A percentile compares a stretch with the other conserved stretches of the same genome.
These are phyloP conservation scores for Periplaneta americana DNA, from an alignment of 1,140 invertebrate genomes.

Conservation along the genomic window DNA sequence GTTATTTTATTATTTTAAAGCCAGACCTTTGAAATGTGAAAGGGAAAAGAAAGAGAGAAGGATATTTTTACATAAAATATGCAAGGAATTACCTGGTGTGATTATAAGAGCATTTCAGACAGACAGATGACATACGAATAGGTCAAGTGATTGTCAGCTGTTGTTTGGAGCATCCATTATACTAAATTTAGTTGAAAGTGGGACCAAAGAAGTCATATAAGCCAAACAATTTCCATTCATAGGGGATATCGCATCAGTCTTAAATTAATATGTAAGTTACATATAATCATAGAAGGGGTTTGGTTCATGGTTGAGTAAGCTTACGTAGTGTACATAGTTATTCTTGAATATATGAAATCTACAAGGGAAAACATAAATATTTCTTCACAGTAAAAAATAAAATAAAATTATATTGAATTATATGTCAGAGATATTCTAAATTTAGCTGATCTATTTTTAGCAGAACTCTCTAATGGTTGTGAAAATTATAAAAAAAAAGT, in stretches of 20 bases:
- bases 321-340: background rate
- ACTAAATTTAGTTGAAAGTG: background rate
- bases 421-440: background rate
- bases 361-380: background rate
- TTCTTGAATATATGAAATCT: no score
- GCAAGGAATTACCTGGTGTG: background rate
- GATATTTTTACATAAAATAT: background rate
- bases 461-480: no score
- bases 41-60: background rate
- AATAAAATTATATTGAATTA: background rate
- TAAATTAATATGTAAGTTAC: background rate
- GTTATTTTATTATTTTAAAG: background rate
- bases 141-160: background rate
- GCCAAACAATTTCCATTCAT: background rate
- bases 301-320: background rate
- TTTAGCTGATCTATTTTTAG: no score
- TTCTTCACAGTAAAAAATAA: background rate
- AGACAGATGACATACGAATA: background rate
- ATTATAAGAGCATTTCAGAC: background rate
- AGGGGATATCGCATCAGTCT: background rate
- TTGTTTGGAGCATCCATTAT: background rate
- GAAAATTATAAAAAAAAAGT: no score
- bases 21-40: background rate
- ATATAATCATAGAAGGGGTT: no score
- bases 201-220: background rate